Evolutionary conservation across 2,888 invertebrate species (phyloP).

Genomic region (Scaptomyza caliginosa): DNA sequence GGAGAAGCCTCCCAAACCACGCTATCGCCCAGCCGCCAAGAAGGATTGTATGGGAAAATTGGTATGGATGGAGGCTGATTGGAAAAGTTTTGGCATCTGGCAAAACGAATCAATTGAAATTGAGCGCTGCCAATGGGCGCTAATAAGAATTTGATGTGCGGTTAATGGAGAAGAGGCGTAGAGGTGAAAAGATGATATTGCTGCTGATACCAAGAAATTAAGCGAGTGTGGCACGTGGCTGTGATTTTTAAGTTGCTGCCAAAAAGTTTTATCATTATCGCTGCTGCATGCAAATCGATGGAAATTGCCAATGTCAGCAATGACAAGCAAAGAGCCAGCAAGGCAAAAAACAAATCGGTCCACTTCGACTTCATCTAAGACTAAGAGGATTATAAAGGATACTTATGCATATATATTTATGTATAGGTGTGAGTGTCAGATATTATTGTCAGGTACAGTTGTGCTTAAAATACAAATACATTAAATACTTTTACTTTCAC

Average conservation of each 20-base stretch:
- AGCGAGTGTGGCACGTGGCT: constrained; percentile 34
- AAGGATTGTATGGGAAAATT: constrained; percentile 54
- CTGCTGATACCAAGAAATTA: constrained; percentile 17
- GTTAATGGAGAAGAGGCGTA: constrained; percentile 54
- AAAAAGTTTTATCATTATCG: constrained; percentile 74
- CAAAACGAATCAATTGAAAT: constrained; percentile 73
- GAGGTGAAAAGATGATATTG: constrained; percentile 11
- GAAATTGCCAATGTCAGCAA: constrained; percentile 40
- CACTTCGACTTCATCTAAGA: constrained; percentile 1
- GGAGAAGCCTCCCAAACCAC: background rate
- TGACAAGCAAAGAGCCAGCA: constrained; percentile 46
- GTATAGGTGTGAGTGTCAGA: constrained; percentile 11
- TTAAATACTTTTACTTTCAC: background rate
- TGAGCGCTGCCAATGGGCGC: constrained; percentile 64
- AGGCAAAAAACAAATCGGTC: constrained; percentile 1
- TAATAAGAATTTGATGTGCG: constrained; percentile 78
- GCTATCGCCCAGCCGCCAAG: constrained; percentile 13
- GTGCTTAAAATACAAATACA: background rate
- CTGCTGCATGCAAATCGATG: constrained; percentile 39
- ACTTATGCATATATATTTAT: constrained; percentile 2
- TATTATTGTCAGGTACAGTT: constrained; percentile 10
- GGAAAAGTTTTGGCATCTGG: constrained; percentile 67
- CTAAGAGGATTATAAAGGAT: constrained; percentile 28
- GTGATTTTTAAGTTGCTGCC: constrained; percentile 52
- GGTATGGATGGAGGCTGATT: constrained; percentile 55